A percentile compares a stretch with the other conserved stretches of the same genome.
phyloP scores from a whole-genome alignment of 2,888 invertebrate genomes.

The Trichopria drosophilae region DNA sequence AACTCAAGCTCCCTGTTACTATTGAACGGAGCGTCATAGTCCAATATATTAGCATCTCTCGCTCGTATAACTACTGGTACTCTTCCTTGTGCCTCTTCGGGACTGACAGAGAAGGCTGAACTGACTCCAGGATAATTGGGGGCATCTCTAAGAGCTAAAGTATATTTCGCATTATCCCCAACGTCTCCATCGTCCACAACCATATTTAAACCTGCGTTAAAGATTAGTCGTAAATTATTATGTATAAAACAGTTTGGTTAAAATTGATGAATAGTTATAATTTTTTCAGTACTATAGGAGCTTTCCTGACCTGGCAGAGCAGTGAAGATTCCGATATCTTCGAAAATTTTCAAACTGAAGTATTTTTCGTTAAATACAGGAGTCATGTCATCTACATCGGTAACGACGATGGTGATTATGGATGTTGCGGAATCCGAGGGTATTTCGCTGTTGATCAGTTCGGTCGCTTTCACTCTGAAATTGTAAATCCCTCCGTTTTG shows the following conservation, averaged over 20 bases:
- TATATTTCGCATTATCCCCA: conserved; percentile 74
- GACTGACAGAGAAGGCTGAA: conserved; percentile 62
- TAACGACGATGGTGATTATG: conserved; percentile 75
- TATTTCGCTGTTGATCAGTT: conserved; percentile 71
- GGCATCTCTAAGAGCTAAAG: conserved; percentile 65
- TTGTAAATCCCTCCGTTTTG: conserved; percentile 79
- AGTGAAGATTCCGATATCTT: conserved; percentile 73
- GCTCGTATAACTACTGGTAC: conserved; percentile 76
- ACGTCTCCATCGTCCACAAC: conserved; percentile 75
- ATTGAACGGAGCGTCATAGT: conserved; percentile 71
- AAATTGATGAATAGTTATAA: too few species aligned
- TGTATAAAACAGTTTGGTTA: background rate
- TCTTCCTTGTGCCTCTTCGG: conserved; percentile 70
- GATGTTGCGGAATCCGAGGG: conserved; percentile 71
- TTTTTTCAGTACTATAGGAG: background rate
- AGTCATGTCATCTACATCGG: conserved; percentile 76
- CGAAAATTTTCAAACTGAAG: conserved; percentile 73
- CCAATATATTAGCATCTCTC: conserved; percentile 67
- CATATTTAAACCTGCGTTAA: conserved; percentile 66
- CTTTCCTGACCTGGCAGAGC: conserved; percentile 62
- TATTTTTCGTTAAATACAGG: conserved; percentile 71
- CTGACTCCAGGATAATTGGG: conserved; percentile 54
- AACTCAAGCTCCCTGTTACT: conserved; percentile 67
- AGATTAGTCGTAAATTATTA: conserved; percentile 5
- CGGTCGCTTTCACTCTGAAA: conserved; percentile 73